These are phyloP conservation scores for Pterocles gutturalis DNA, from an alignment of 2,113 vertebrate species.

Conservation along the genomic window DNA sequence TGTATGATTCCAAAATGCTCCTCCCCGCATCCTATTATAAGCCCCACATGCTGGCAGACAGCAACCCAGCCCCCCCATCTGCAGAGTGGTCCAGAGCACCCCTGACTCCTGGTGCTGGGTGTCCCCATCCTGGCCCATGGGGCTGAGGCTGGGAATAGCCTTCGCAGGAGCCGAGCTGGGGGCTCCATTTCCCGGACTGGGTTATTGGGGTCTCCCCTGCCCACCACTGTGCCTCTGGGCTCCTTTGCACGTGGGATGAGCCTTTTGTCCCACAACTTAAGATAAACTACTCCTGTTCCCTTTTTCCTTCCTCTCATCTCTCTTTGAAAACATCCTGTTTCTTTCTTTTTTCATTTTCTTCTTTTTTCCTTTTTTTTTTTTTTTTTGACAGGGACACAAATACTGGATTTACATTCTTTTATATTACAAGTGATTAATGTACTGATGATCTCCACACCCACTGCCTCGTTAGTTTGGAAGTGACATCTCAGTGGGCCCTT, in stretches of 20 bases:
- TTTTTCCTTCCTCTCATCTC: background rate
- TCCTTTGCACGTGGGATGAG: background rate
- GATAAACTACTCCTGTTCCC: background rate
- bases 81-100: background rate
- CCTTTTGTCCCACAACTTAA: background rate
- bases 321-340: background rate
- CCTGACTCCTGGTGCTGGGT: background rate
- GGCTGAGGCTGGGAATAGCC: background rate
- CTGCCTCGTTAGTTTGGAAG: background rate
- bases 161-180: background rate
- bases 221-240: background rate
- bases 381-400: background rate
- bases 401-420: background rate
- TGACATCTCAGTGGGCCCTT: background rate
- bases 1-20: background rate
- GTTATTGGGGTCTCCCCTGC: background rate
- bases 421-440: background rate
- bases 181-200: background rate
- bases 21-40: background rate
- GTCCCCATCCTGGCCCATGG: background rate
- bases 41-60: background rate
- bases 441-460: background rate
- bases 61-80: background rate
- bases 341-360: background rate
- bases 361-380: too few species aligned